A percentile compares a stretch with the other conserved stretches of the same genome.
These are phyloP conservation scores for Dryocosmus kuriphilus DNA, from an alignment of 2,888 invertebrate genomes.

Conservation along the genomic window DNA sequence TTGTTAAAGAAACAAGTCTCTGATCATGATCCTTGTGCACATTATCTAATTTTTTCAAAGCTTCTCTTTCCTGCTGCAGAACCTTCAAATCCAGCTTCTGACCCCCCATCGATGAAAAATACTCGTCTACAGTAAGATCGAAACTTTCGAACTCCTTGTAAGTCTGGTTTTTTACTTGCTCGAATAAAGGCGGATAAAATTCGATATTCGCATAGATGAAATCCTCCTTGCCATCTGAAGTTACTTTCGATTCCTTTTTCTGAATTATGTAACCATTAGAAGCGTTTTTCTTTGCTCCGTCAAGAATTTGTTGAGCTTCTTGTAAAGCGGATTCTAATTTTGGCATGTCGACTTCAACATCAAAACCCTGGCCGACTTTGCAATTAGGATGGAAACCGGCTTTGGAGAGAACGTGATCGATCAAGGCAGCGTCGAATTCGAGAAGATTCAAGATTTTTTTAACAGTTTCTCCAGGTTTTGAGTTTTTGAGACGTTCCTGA, in stretches of 20 bases:
- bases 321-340: slow-evolving; percentile 83
- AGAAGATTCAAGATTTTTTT: slow-evolving; percentile 91
- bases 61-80: slow-evolving; percentile 92
- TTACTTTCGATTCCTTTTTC: slow-evolving; percentile 87
- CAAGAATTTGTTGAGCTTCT: slow-evolving; percentile 84
- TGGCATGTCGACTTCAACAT: slow-evolving; percentile 81
- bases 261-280: slow-evolving; percentile 89
- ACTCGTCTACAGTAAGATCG: slow-evolving; percentile 95
- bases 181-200: slow-evolving; percentile 93
- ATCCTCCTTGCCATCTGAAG: slow-evolving; percentile 78
- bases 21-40: slow-evolving; percentile 96
- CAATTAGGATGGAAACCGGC: slow-evolving; percentile 83
- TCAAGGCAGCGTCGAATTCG: slow-evolving; percentile 94
- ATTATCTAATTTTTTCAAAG: slow-evolving; percentile 96
- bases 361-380: slow-evolving; percentile 84
- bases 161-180: slow-evolving; percentile 84
- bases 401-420: slow-evolving; percentile 92
- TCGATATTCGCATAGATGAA: slow-evolving; percentile 91
- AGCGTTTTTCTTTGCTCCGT: slow-evolving; percentile 78
- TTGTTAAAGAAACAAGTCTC: slow-evolving; percentile 87
- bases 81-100: slow-evolving; percentile 96
- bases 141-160: slow-evolving; percentile 86
- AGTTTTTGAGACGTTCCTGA: slow-evolving; percentile 80
- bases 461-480: slow-evolving; percentile 87
- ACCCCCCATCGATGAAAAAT: slow-evolving; percentile 94